These are phyloP conservation scores for Drosophila lini DNA, from an alignment of 1,140 invertebrate species.

Conservation along the genomic window DNA sequence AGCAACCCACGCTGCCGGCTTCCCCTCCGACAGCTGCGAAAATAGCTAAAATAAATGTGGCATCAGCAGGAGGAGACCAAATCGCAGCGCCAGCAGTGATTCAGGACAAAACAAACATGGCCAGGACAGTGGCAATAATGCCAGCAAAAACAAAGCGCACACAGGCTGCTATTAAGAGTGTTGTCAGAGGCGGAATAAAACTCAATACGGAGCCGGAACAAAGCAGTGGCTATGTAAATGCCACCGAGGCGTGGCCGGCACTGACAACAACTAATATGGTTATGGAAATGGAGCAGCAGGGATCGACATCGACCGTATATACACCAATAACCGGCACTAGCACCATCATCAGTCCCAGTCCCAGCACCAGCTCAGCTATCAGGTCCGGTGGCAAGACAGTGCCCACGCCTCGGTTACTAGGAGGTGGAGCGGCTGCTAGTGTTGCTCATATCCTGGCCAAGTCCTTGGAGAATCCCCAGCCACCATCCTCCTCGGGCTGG, in stretches of 20 bases:
- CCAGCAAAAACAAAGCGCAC: slow-evolving; percentile 62
- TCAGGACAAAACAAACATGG: slow-evolving; percentile 28
- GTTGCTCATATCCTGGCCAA: slow-evolving; percentile 44
- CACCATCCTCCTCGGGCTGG: slow-evolving; percentile 86
- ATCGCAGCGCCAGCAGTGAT: slow-evolving; percentile 23
- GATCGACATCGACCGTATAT: slow-evolving; percentile 25
- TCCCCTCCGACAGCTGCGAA: neutral
- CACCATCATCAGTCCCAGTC: neutral
- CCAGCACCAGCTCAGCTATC: neutral
- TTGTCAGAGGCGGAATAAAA: slow-evolving; percentile 28
- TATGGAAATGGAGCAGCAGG: slow-evolving; percentile 16
- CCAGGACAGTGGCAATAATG: slow-evolving; percentile 23
- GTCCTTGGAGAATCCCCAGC: slow-evolving; percentile 34
- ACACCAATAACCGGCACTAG: slow-evolving; percentile 24
- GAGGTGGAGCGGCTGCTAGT: neutral
- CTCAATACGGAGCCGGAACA: slow-evolving; percentile 40
- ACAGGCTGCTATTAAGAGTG: slow-evolving; percentile 36
- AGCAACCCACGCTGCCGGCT: slow-evolving; percentile 10
- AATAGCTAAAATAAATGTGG: slow-evolving; percentile 22
- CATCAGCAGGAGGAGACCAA: slow-evolving; percentile 17
- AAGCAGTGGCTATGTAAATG: slow-evolving; percentile 42
- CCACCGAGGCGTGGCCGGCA: slow-evolving; percentile 26
- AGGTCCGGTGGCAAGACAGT: slow-evolving; percentile 33
- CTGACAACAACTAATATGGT: slow-evolving; percentile 21
- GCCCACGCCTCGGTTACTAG: slow-evolving; percentile 46